Evolutionary conservation across 2,888 invertebrate species (phyloP).

Genomic region (Dryobota labecula): DNA sequence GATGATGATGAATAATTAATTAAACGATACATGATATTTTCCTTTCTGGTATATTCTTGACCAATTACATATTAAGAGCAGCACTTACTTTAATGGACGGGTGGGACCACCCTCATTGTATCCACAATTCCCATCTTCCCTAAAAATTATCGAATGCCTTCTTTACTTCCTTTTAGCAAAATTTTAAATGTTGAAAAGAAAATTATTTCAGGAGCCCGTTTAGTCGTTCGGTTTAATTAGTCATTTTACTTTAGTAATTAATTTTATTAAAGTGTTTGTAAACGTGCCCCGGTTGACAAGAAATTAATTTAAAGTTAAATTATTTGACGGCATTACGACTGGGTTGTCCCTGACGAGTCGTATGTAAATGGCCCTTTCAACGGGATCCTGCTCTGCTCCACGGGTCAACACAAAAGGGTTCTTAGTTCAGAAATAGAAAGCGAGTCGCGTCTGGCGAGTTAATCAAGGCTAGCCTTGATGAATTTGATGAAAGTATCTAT

Average conservation of each 20-base stretch:
- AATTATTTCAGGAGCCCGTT: constrained; percentile 17
- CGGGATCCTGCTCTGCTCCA: constrained; percentile 6
- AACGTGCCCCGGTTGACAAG: constrained; percentile 28
- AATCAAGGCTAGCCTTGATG: neutral
- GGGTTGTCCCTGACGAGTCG: constrained; percentile 17
- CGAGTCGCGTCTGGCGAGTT: neutral
- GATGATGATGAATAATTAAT: no score
- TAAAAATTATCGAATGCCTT: constrained; percentile 26
- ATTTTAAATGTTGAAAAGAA: constrained; percentile 12
- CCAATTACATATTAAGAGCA: constrained; percentile 46
- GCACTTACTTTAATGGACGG: constrained; percentile 60
- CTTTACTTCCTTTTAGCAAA: neutral
- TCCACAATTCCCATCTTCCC: constrained; percentile 11
- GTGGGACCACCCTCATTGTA: constrained; percentile 19
- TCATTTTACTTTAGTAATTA: constrained; percentile 44
- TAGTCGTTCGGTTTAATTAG: constrained; percentile 41
- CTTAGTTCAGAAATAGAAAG: constrained; percentile 3
- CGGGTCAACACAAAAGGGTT: constrained; percentile 7
- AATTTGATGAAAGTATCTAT: neutral
- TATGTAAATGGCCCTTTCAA: constrained; percentile 24
- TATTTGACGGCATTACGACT: constrained; percentile 20
- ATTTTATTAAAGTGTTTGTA: constrained; percentile 43
- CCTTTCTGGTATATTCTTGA: constrained; percentile 29
- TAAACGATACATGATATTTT: constrained; percentile 32
- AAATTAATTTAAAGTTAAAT: constrained; percentile 45